phyloP scores from a whole-genome alignment of 2,888 invertebrate genomes.

The Esperia sulphurella region DNA sequence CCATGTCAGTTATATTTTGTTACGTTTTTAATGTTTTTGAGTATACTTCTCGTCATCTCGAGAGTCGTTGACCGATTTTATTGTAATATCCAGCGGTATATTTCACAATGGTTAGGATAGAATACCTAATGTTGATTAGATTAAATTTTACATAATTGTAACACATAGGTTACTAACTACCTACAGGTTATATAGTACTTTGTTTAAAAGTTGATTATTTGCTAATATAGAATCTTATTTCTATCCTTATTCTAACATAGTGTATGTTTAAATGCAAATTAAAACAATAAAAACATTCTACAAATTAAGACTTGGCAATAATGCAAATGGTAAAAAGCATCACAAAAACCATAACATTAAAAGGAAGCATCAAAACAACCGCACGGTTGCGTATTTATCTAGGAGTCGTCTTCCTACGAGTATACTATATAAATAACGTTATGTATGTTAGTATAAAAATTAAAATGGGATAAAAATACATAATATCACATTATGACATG shows the following conservation, averaged over 20 bases:
- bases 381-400: constrained; percentile 32
- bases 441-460: constrained; percentile 50
- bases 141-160: constrained; percentile 48
- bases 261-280: constrained; percentile 60
- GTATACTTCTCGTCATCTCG: constrained; percentile 17
- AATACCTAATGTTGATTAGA: constrained; percentile 37
- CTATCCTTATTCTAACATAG: constrained; percentile 60
- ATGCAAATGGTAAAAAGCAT: constrained; percentile 65
- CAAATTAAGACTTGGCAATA: constrained; percentile 51
- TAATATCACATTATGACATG: constrained; percentile 79
- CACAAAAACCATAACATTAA: constrained; percentile 59
- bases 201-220: constrained; percentile 64
- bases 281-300: constrained; percentile 51
- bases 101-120: constrained; percentile 22
- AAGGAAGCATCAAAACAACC: constrained; percentile 69
- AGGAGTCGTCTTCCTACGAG: constrained; percentile 46
- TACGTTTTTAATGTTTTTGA: constrained; percentile 20
- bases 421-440: constrained; percentile 60
- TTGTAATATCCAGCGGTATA: constrained; percentile 23
- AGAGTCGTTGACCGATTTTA: constrained; percentile 40
- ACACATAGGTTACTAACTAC: constrained; percentile 45
- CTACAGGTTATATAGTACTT: constrained; percentile 69
- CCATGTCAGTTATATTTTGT: constrained; percentile 32
- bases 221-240: constrained; percentile 58
- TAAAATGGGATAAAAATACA: constrained; percentile 69